Conservation (phyloP, 2,888 invertebrate species). For the Nebria salina region DNA sequence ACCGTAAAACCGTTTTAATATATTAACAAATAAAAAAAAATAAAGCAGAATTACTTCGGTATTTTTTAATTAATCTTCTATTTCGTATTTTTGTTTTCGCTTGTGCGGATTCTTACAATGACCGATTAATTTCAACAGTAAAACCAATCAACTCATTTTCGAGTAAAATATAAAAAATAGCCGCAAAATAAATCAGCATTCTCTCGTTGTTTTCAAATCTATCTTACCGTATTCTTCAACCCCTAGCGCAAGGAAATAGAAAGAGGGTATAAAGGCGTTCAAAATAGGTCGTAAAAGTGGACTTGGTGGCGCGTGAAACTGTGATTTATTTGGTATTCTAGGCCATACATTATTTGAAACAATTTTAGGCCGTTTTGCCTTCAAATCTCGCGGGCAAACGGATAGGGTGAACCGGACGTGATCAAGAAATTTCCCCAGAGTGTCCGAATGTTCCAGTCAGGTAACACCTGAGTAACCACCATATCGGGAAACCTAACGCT, state of each 20-base stretch:
- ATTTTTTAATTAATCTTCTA: no score
- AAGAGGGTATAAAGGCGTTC: neutral
- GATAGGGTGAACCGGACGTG: neutral
- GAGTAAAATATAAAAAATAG: neutral
- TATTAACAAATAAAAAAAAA: neutral
- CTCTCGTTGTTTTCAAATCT: neutral
- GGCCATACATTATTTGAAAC: conserved; percentile 41
- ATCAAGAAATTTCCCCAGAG: conserved; percentile 15
- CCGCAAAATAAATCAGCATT: neutral
- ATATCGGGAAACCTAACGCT: neutral
- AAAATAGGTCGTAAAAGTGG: conserved; percentile 4
- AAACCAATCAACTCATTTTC: neutral
- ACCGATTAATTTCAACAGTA: neutral
- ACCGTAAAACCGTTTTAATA: no score
- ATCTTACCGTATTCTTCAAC: neutral
- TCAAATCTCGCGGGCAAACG: conserved; percentile 10
- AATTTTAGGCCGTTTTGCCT: conserved; percentile 13
- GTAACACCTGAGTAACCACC: neutral
- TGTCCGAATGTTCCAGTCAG: neutral
- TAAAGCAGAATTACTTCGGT: neutral
- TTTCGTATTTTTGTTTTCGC: no score
- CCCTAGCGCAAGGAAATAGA: neutral
- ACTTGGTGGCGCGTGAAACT: neutral
- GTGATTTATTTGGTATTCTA: conserved; percentile 29
- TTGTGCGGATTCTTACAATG: neutral